phyloP scores from a whole-genome alignment of 2,888 invertebrate species.

The Oeneis ivallda region DNA sequence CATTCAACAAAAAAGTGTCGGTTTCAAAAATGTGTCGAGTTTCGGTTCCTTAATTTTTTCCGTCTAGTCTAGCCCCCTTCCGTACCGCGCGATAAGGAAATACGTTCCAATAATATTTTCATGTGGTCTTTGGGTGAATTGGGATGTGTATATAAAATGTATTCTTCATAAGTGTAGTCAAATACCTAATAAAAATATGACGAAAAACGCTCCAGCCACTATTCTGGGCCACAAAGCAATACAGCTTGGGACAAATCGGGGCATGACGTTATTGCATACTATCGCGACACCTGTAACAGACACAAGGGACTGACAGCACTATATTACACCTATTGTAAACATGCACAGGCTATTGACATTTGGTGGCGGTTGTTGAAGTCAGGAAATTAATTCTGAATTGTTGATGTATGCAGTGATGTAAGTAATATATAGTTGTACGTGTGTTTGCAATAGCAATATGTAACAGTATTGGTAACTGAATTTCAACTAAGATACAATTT shows the following conservation, averaged over 20 bases:
- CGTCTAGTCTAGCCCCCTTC: no score
- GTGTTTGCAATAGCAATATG: not conserved
- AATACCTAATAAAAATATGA: no score
- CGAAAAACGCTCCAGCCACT: conserved; percentile 23
- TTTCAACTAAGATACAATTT: no score
- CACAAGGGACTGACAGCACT: conserved; percentile 53
- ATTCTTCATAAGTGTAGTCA: no score
- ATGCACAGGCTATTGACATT: conserved; percentile 38
- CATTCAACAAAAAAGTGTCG: no score
- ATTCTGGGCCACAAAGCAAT: conserved; percentile 49
- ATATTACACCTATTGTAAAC: conserved; percentile 57
- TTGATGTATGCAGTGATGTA: conserved; percentile 29
- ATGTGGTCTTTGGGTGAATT: no score
- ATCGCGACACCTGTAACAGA: conserved; percentile 67
- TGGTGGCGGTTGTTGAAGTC: conserved; percentile 31
- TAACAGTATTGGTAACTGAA: not conserved
- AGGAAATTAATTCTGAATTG: conserved; percentile 39
- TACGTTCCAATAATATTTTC: no score
- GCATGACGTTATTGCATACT: conserved; percentile 57
- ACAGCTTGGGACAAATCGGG: conserved; percentile 51
- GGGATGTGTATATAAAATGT: no score
- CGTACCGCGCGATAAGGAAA: no score
- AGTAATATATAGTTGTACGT: not conserved
- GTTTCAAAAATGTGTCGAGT: no score
- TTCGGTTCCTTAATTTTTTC: no score